Evolutionary conservation across 53 echinoderm and acorn worm genomes (phyloP), one percentile per base, ranked within the genome.

Genomic region (Luidia sarsii): DNA sequence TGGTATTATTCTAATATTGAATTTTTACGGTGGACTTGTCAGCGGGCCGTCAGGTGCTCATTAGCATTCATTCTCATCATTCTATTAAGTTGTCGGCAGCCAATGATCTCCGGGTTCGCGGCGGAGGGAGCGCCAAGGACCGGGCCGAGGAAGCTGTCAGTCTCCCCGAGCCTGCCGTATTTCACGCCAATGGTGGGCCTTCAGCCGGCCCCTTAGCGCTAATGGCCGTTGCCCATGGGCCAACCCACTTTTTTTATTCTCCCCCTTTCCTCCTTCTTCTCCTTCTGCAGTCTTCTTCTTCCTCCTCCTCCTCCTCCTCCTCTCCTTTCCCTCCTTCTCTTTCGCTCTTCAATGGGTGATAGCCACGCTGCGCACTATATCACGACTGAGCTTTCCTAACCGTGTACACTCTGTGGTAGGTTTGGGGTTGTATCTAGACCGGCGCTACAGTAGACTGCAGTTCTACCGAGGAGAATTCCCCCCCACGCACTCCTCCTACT

Each of bases 51-150:
- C 77, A 43, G 32, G 60, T 31, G 77, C 77, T 77, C 77, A 77
- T 77, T 77, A 77, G 61, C 77, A 77, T 77, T 77, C 59, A 77
- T 77, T 77, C 61, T 77, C 59, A 77, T 77, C 59, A 59, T 77
- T 59, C 61, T 77, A 11, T 20, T 77, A 61, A 59, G 81, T 81
- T 71, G 81, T 73, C 75, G 88, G 46, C 46, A 67, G 65, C 88
- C 88, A 88, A 88, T 88, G 82, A 88, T 88, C 82, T 88, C 82
- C 41, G 54, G 82, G 82, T 73, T 50, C 43, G 18, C 32, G 31
- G 46, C 32, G 45, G 62, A 60, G 39, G 77, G 46, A 54, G 20
- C 2, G 60, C 14, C 46, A 77, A 55, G 23, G 77, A 37, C 61
- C 61, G 39, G 43, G 16, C 27, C 45, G 77, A 32, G 45, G 61